Base-by-base conservation (phyloP, 2,797 vertebrate genomes). In the Petrocephalus sullivani region DNA sequence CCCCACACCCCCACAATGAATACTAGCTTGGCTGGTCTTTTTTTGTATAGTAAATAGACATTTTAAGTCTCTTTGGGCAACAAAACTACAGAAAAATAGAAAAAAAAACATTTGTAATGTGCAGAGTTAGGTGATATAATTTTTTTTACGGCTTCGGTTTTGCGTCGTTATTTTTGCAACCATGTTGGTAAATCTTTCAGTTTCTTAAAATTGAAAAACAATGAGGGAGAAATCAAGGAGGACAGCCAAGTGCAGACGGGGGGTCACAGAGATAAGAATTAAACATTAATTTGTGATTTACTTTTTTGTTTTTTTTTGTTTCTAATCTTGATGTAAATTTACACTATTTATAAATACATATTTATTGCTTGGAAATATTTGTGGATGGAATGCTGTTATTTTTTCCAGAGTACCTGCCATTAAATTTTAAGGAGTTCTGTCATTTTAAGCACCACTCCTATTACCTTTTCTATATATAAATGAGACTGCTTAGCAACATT, bases 291-390 rank as follows among this genome's bases (percentile, higher is more conserved):
- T 98, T 99, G 97, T 98, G 96, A 97, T 98, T 97, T 96, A 28
- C 1, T 28, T 28, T 91, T 85, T 92, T 91, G 71, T 75, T 87
- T 88, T 82, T 87, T 92, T 90, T 97, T 97, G 96, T 99, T 99
- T 99, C 98, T 99, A 99, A 99, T 99, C 97, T 98, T 97, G 95
- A 97, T 99, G 97, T 98, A 98, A 97, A 98, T 99, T 97, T 97
- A 98, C 97, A 98, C 96, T 99, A 99, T 99, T 99, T 99, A 99
- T 99, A 98, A 99, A 98, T 97, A 97, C 97, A 98, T 99, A 99
- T 99, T 99, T 99, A 99, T 99, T 99, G 98, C 97, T 98, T 98
- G 97, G 96, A 97, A 96, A 97, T 98, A 98, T 98, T 98, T 98
- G 98, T 98, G 96, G 96, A 98, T 98, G 97, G 97, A 98, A 99